These are phyloP conservation scores for Ellobius talpinus DNA, from an alignment of 2,113 vertebrate genomes.

Conservation along the genomic window DNA sequence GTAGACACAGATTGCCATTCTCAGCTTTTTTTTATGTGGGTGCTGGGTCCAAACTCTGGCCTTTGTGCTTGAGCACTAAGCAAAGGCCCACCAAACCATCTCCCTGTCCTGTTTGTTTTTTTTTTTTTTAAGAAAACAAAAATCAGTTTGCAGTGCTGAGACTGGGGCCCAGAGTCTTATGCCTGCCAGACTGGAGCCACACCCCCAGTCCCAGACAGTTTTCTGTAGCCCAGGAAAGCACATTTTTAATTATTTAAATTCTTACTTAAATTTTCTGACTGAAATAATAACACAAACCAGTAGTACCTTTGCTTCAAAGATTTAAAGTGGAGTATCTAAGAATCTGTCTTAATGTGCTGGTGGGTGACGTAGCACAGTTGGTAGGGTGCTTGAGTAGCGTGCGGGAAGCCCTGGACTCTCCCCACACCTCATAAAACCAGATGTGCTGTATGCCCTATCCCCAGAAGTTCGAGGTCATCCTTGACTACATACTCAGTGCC, in stretches of 20 bases:
- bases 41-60: no score
- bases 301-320: background rate
- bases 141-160: background rate
- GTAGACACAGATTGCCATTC: background rate
- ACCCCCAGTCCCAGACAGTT: background rate
- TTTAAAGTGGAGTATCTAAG: background rate
- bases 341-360: background rate
- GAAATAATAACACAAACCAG: background rate
- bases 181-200: background rate
- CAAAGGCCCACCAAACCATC: background rate
- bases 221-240: background rate
- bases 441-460: background rate
- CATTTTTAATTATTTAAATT: background rate
- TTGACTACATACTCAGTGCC: background rate
- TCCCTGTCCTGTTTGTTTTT: background rate
- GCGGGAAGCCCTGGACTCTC: background rate
- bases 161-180: background rate
- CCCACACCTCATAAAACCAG: background rate
- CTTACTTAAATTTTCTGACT: background rate
- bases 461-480: background rate
- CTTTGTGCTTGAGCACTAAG: background rate
- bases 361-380: background rate
- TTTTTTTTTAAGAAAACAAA: background rate
- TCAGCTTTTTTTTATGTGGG: background rate
- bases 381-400: background rate